A percentile compares a stretch with the other conserved stretches of the same genome.
These are phyloP conservation scores for Oopsacas minuta DNA, from an alignment of 37 sponge, comb jelly and placozoan species.

Conservation along the genomic window DNA sequence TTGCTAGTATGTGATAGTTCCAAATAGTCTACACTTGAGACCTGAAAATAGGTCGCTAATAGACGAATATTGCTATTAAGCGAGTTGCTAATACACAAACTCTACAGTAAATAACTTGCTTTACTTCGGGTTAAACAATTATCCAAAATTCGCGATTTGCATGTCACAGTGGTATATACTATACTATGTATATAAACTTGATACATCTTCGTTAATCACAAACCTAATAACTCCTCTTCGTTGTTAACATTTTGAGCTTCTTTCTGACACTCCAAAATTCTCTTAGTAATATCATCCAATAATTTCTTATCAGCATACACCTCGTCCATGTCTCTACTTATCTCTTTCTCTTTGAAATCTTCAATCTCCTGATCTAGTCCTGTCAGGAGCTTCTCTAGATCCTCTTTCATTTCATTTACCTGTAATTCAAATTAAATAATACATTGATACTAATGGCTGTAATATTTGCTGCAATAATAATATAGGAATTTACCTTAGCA, in stretches of 20 bases:
- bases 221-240: constrained; percentile 73
- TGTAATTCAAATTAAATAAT: neutral
- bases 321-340: constrained; percentile 38
- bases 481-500: neutral
- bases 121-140: no score
- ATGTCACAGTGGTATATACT: no score
- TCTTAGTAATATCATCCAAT: constrained; percentile 36
- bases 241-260: constrained; percentile 75
- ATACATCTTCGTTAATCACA: neutral
- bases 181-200: no score
- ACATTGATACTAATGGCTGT: neutral
- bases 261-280: constrained; percentile 46
- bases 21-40: no score
- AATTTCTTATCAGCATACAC: constrained; percentile 32
- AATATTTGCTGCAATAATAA: neutral
- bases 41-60: no score
- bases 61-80: no score
- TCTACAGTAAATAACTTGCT: no score
- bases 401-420: neutral
- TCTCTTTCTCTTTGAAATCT: constrained; percentile 42
- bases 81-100: no score
- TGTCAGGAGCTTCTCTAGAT: constrained; percentile 31
- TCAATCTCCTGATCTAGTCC: constrained; percentile 44
- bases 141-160: no score
- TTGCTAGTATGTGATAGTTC: no score